Percentiles rank a stretch among this genome's conserved stretches.
Conservation (phyloP, 2,888 invertebrate genomes). For the Parasteatoda lunata region DNA sequence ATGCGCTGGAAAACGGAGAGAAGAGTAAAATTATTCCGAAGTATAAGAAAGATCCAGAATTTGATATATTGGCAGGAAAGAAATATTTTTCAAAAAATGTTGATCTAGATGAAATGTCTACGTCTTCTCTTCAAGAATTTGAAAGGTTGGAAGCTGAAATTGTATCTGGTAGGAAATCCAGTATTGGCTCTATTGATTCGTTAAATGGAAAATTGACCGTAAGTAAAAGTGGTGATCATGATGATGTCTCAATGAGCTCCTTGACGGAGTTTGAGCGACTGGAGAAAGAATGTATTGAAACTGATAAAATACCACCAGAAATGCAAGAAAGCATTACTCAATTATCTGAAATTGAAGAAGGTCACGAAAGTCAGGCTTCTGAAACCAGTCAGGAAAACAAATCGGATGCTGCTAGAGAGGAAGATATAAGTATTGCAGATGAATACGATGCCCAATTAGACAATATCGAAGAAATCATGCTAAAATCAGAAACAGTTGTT, state of each 20-base stretch:
- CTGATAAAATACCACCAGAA: conserved; percentile 78
- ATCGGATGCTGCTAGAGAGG: conserved; percentile 73
- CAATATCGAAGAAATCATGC: conserved; percentile 82
- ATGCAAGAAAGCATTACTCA: conserved; percentile 84
- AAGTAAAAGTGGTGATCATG: conserved; percentile 83
- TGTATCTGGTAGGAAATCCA: conserved; percentile 62
- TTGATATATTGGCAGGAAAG: conserved; percentile 87
- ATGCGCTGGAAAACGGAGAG: conserved; percentile 81
- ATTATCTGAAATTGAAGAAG: conserved; percentile 77
- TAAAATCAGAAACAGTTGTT: conserved; percentile 81
- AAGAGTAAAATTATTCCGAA: conserved; percentile 72
- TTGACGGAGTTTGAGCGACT: conserved; percentile 95
- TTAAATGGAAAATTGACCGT: conserved; percentile 45
- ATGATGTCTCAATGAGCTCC: conserved; percentile 92
- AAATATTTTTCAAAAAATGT: conserved; percentile 86
- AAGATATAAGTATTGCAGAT: conserved; percentile 76
- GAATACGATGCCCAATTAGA: conserved; percentile 81
- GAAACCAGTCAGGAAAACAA: conserved; percentile 80
- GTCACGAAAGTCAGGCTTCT: conserved; percentile 76
- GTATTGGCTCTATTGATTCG: conserved; percentile 65
- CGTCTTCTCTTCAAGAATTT: conserved; percentile 70
- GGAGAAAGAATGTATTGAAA: conserved; percentile 84
- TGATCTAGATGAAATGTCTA: conserved; percentile 82
- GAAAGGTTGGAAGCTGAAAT: conserved; percentile 71
- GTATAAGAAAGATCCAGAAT: conserved; percentile 86